Percentiles rank a stretch among this genome's conserved stretches.
These are phyloP conservation scores for Brachypalpus laphriformis DNA, from an alignment of 2,888 invertebrate species.

Conservation along the genomic window DNA sequence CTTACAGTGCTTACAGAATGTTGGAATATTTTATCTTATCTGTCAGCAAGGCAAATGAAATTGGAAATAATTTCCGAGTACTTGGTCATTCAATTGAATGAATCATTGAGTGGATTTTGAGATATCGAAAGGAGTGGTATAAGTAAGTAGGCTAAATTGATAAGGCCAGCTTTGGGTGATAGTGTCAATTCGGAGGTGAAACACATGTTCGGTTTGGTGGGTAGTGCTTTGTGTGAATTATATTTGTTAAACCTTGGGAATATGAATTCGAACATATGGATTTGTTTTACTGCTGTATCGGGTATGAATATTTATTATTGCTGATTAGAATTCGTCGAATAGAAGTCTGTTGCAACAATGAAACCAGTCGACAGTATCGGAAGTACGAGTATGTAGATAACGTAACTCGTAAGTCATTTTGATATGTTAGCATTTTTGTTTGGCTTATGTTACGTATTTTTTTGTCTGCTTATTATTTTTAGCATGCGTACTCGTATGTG, in stretches of 20 bases:
- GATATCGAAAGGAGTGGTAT: background rate
- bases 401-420: too few relatives aligned
- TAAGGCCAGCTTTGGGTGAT: background rate
- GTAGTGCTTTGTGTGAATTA: background rate
- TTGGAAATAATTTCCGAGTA: constrained; percentile 49
- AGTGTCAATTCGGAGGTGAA: background rate
- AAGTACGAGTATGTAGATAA: too few relatives aligned
- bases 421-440: too few relatives aligned
- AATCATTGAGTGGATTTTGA: constrained; percentile 28
- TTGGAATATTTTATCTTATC: constrained; percentile 27
- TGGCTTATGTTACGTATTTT: too few relatives aligned
- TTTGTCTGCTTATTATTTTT: too few relatives aligned
- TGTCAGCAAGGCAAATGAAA: constrained; percentile 30
- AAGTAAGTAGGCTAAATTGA: constrained; percentile 24
- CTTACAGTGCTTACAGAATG: background rate
- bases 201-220: constrained; percentile 51
- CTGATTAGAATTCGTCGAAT: too few relatives aligned
- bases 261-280: constrained; percentile 23
- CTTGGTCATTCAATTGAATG: constrained; percentile 35
- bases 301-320: background rate
- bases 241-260: constrained; percentile 1
- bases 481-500: too few relatives aligned
- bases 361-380: too few relatives aligned
- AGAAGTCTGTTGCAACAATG: too few relatives aligned
- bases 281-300: background rate